Evolutionary conservation across 53 echinoderm and acorn worm genomes (phyloP), one percentile per base, ranked within the genome.

Genomic region (Crossaster papposus): DNA sequence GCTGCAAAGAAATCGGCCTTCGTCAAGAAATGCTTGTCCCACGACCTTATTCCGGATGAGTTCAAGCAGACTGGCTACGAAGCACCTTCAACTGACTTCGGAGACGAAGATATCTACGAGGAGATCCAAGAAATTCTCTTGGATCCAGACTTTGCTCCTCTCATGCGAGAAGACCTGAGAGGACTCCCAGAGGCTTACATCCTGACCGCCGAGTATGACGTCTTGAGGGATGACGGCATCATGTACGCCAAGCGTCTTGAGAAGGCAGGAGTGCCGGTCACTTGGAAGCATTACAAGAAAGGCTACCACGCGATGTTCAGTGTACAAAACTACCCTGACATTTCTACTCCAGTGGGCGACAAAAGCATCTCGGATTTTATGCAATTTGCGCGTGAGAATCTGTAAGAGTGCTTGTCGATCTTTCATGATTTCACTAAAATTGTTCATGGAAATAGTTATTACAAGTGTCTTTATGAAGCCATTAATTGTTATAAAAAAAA

Each of bases 181-280:
- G 85, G 91, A 34, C 73, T 94, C 20, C 91, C 94, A 12, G 83
- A 86, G 54, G 94, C 94, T 37, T 93, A 94, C 80, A 91, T 97
- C 77, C 52, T 94, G 51, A 97, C 98, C 1, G 93, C 90, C 53
- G 92, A 92, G 54, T 95, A 89, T 88, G 98, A 97, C 70, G 89
- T 90, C 11, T 72, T 94, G 29, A 88, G 94, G 23, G 98, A 97
- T 83, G 98, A 97, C 54, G 98, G 98, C 38, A 80, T 94, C 33
- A 90, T 97, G 68, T 97, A 97, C 83, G 95, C 91, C 32, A 90
- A 96, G 78, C 64, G 96, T 31, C 85, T 97, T 30, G 63, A 91
- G 50, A 51, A 89, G 85, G 98, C 96, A 30, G 98, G 93, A 30
- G 98, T 96, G 28, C 65, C 90, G 70, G 92, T 90, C 14, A 92